These are phyloP conservation scores for Pyrrhia umbra DNA, from an alignment of 2,888 invertebrate genomes.

Conservation along the genomic window DNA sequence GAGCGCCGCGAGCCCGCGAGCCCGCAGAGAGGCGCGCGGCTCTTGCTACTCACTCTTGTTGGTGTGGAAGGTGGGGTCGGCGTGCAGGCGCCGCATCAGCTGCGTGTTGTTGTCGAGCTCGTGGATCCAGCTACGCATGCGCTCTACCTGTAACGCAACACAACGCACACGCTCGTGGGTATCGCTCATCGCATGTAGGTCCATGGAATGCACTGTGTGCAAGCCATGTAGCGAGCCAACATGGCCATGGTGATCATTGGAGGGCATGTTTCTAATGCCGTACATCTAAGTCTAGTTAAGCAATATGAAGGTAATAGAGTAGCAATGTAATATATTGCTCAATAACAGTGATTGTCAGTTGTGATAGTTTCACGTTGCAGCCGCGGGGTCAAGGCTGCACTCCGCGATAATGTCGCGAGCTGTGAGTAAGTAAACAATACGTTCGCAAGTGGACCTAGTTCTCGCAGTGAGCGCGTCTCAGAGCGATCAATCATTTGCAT, in stretches of 20 bases:
- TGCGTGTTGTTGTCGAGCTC: slow-evolving; percentile 86
- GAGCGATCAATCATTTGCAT: slow-evolving; percentile 3
- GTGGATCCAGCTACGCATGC: slow-evolving; percentile 86
- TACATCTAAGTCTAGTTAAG: neutral
- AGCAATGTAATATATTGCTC: slow-evolving; percentile 1
- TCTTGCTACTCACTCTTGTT: slow-evolving; percentile 80
- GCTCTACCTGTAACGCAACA: slow-evolving; percentile 81
- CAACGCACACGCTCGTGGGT: neutral
- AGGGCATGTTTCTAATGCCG: neutral
- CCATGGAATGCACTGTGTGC: no score
- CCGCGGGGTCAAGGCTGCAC: slow-evolving; percentile 36
- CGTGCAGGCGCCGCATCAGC: slow-evolving; percentile 88
- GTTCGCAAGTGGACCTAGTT: neutral
- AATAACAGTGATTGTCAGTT: slow-evolving; percentile 11
- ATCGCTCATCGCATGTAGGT: no score
- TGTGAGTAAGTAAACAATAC: slow-evolving; percentile 39
- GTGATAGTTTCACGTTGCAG: slow-evolving; percentile 13
- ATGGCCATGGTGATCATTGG: neutral
- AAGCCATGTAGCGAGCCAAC: no score
- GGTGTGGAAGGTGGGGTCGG: slow-evolving; percentile 88
- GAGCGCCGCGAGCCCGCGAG: neutral
- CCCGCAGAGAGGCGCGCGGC: no score
- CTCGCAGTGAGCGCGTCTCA: slow-evolving; percentile 2
- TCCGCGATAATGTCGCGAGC: slow-evolving; percentile 35
- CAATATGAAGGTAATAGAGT: neutral